Conservation (phyloP, 2,113 vertebrate species). For the Muscicapa adusta region DNA sequence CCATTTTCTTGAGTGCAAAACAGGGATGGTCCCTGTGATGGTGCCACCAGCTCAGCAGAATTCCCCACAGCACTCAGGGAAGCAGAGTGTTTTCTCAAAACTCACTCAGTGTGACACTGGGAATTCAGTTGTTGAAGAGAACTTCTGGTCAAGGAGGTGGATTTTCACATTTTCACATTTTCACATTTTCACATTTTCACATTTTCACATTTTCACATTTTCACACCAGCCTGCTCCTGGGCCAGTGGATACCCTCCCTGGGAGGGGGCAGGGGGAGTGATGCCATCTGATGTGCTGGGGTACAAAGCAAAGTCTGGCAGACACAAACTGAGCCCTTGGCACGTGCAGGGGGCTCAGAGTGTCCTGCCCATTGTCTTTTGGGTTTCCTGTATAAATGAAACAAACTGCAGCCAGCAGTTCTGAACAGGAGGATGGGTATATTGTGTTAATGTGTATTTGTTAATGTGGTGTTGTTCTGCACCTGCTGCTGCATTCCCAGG, state of each 20-base stretch:
- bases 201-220: background rate
- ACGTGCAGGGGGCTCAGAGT: background rate
- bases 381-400: no score
- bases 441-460: no score
- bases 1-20: background rate
- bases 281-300: background rate
- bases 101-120: accelerated
- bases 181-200: background rate
- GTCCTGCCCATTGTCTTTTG: background rate
- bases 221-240: background rate
- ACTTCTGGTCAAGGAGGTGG: background rate
- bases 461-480: no score
- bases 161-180: background rate
- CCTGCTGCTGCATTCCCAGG: no score
- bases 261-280: background rate
- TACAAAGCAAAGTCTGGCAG: background rate
- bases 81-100: background rate
- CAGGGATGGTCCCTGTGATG: background rate
- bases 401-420: no score
- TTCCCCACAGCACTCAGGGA: background rate
- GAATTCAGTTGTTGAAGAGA: background rate
- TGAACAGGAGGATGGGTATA: no score
- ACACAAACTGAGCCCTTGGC: background rate
- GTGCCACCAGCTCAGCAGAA: background rate
- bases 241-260: accelerated